A percentile compares a stretch with the other conserved stretches of the same genome.
phyloP scores from a whole-genome alignment of 2,113 vertebrate species.

The Mellivora capensis region DNA sequence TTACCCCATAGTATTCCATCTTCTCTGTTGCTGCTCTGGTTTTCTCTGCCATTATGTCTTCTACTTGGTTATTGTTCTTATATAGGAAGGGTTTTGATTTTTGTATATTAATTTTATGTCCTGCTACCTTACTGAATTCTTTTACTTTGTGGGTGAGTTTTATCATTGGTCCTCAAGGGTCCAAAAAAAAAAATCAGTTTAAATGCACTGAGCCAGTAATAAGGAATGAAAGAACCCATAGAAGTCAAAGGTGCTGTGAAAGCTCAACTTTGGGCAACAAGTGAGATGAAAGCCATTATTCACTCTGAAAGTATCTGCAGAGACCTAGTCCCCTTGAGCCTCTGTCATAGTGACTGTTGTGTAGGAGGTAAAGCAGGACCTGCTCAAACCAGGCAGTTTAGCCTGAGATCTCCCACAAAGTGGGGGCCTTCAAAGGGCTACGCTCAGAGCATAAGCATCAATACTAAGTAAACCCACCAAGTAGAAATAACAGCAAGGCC shows the following conservation, averaged over 20 bases:
- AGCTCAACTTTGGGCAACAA: not conserved
- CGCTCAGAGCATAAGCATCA: not conserved
- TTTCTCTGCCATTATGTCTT: constrained; percentile 15
- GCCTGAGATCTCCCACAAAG: not conserved
- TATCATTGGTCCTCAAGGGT: not conserved
- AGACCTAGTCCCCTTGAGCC: not conserved
- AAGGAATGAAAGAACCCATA: not conserved
- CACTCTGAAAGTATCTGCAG: not conserved
- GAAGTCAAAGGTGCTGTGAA: not conserved
- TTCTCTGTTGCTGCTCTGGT: not conserved
- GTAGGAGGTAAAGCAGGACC: not conserved
- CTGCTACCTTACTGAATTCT: not conserved
- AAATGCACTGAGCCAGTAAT: not conserved
- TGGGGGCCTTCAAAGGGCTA: not conserved
- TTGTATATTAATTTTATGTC: not conserved
- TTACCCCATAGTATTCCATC: not conserved
- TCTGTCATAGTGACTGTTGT: not conserved
- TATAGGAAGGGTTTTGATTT: not conserved
- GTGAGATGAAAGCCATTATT: not conserved
- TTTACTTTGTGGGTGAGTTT: constrained; percentile 6
- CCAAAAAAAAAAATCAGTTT: not conserved
- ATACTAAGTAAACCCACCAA: not conserved
- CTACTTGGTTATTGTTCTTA: not conserved
- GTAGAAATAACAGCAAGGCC: not conserved
- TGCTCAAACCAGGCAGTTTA: not conserved